Evolutionary conservation across 2,797 vertebrate species (phyloP).

Genomic region (Pipistrellus pipistrellus): DNA sequence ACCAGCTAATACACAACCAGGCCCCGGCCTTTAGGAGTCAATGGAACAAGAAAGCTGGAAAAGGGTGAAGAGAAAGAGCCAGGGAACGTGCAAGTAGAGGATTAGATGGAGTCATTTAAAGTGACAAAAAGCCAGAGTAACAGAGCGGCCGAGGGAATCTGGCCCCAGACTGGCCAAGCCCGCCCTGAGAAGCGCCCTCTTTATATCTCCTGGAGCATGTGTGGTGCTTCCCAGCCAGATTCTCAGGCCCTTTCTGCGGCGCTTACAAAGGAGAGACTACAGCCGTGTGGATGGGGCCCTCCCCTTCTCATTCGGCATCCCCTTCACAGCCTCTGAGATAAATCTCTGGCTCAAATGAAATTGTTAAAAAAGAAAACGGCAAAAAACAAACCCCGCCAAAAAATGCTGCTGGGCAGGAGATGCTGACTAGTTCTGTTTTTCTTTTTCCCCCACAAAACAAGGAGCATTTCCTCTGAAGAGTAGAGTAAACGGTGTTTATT

Average conservation of each 20-base stretch:
- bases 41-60: constrained; percentile 63
- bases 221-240: constrained; percentile 1
- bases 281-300: neutral
- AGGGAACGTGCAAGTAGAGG: constrained; percentile 3
- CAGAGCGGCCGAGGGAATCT: constrained; percentile 46
- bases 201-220: neutral
- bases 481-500: constrained; percentile 82
- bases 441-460: constrained; percentile 31
- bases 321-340: constrained; percentile 48
- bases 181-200: constrained; percentile 54
- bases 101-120: constrained; percentile 45
- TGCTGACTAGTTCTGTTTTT: neutral
- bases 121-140: constrained; percentile 61
- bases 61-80: constrained; percentile 60
- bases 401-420: neutral
- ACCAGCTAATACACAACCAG: constrained; percentile 22
- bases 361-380: constrained; percentile 60
- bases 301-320: neutral
- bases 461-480: constrained; percentile 70
- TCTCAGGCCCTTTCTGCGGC: constrained; percentile 72
- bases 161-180: constrained; percentile 61
- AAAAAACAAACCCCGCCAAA: constrained; percentile 27
- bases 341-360: constrained; percentile 58
- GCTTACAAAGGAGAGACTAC: neutral
- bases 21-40: neutral